Percentiles rank a stretch among this genome's conserved stretches.
Conservation (phyloP, 2,113 vertebrate genomes). For the Ciconia boyciana region DNA sequence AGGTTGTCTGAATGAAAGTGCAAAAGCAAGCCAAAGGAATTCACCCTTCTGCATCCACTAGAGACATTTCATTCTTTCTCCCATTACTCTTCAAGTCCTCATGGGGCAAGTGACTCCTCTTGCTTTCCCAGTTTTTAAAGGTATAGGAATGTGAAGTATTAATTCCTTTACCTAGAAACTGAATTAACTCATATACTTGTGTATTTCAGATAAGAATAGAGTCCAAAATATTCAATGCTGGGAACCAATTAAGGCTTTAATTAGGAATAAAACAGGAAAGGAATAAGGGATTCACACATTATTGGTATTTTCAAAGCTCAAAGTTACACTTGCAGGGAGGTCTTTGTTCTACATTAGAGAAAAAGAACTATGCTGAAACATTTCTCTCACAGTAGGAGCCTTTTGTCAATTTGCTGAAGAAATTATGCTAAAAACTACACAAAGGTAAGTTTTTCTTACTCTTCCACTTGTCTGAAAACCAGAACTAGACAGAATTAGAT, state of each 20-base stretch:
- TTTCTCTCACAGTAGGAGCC: slow-evolving; percentile 30
- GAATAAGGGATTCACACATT: background rate
- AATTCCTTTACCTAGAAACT: background rate
- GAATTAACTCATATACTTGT: background rate
- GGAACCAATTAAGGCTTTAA: background rate
- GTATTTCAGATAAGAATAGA: background rate
- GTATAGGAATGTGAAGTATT: background rate
- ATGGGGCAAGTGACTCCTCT: background rate
- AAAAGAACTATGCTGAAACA: slow-evolving; percentile 15
- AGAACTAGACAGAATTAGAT: slow-evolving; percentile 40
- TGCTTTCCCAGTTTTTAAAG: background rate
- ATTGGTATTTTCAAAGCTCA: background rate
- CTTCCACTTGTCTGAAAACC: slow-evolving; percentile 14
- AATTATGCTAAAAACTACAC: slow-evolving; percentile 43
- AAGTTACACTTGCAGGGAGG: background rate
- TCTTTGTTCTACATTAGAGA: slow-evolving; percentile 22
- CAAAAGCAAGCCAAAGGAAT: background rate
- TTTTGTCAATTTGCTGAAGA: slow-evolving; percentile 42
- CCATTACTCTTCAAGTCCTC: background rate
- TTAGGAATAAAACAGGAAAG: slow-evolving; percentile 19
- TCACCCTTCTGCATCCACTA: background rate
- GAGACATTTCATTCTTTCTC: background rate
- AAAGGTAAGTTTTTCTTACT: slow-evolving; percentile 41
- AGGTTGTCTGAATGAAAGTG: background rate
- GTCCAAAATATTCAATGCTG: background rate